These are phyloP conservation scores for Congeria kusceri DNA, from an alignment of 2,888 invertebrate genomes.

Conservation along the genomic window DNA sequence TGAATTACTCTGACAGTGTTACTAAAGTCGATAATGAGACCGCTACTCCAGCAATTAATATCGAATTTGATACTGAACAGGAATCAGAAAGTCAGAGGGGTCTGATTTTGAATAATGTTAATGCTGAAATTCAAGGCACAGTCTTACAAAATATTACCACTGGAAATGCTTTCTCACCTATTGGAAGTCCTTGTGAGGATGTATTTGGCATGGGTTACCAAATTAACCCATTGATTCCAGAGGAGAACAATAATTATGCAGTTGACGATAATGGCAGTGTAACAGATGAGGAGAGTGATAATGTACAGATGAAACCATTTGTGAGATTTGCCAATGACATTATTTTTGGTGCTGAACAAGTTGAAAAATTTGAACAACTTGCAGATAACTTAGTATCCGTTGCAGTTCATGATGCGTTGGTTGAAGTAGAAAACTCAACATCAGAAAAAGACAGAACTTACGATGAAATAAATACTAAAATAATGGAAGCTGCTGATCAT, in stretches of 20 bases:
- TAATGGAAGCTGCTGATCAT: conserved; percentile 36
- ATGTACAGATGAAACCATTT: conserved; percentile 5
- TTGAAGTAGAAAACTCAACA: not conserved
- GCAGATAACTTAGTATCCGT: conserved; percentile 24
- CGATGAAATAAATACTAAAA: conserved; percentile 7
- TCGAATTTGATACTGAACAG: conserved; percentile 33
- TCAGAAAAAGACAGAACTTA: not conserved
- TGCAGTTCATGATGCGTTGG: conserved; percentile 15
- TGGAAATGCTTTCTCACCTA: conserved; percentile 59
- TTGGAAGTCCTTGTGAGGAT: conserved; percentile 60
- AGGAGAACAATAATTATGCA: conserved; percentile 21
- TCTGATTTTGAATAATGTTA: conserved; percentile 30
- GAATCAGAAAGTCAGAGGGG: conserved; percentile 3
- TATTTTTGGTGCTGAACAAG: not conserved
- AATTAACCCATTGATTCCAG: conserved; percentile 57
- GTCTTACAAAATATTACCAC: conserved; percentile 57
- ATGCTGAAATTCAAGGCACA: conserved; percentile 54
- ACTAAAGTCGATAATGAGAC: no score
- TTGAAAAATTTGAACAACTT: conserved; percentile 22
- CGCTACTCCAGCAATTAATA: conserved; percentile 28
- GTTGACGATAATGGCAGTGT: conserved; percentile 6
- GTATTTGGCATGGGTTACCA: conserved; percentile 37
- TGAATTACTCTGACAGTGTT: no score
- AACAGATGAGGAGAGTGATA: not conserved
- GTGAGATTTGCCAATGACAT: conserved; percentile 17